phyloP scores from a whole-genome alignment of 1,140 invertebrate species.

The Drosophila micromelanica region DNA sequence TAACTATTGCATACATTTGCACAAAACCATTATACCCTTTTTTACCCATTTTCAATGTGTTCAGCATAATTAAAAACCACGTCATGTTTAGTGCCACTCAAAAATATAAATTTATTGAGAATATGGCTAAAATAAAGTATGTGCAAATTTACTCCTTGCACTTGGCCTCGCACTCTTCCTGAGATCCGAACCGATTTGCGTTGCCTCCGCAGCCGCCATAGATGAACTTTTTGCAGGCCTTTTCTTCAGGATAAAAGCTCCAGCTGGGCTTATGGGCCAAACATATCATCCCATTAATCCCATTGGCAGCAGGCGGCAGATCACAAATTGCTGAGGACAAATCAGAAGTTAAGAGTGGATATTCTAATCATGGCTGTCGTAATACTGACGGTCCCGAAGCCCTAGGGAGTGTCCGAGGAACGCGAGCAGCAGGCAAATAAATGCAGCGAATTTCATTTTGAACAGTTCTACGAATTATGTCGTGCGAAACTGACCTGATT shows the following conservation, averaged over 20 bases:
- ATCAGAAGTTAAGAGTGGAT: neutral
- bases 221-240: conserved; percentile 90
- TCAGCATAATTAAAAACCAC: too few relatives aligned
- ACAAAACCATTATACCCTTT: too few relatives aligned
- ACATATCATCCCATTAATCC: conserved; percentile 61
- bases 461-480: conserved; percentile 1
- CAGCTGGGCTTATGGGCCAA: conserved; percentile 86
- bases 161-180: conserved; percentile 41
- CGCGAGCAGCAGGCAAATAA: conserved; percentile 49
- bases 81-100: neutral
- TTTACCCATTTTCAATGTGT: too few relatives aligned
- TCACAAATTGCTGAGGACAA: conserved; percentile 39
- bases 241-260: conserved; percentile 90
- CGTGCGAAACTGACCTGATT: conserved; percentile 42
- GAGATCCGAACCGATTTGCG: conserved; percentile 89
- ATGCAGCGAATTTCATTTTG: conserved; percentile 59
- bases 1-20: too few relatives aligned
- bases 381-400: conserved; percentile 56
- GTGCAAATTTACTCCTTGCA: conserved; percentile 52
- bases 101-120: conserved; percentile 15
- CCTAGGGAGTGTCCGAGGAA: conserved; percentile 50
- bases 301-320: conserved; percentile 32
- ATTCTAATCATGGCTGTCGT: neutral
- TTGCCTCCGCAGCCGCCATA: conserved; percentile 95
- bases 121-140: neutral